phyloP scores from a whole-genome alignment of 2,888 invertebrate species.

The Muschampia plurimacula region DNA sequence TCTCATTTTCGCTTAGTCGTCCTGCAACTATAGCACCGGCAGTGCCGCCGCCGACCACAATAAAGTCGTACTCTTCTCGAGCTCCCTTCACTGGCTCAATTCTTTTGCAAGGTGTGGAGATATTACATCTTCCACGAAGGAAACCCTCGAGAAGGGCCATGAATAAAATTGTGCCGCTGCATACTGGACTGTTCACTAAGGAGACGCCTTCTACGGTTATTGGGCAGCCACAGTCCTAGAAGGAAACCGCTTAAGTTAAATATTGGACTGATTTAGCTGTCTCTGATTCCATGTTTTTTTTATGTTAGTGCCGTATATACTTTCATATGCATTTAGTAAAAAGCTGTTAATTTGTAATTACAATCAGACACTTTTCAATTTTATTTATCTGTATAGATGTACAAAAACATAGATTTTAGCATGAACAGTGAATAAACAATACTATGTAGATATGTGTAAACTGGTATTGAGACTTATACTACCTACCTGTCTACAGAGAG shows the following conservation, averaged over 20 bases:
- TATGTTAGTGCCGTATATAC: too few species aligned
- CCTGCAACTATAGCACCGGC: conserved; percentile 87
- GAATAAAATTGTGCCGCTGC: conserved; percentile 82
- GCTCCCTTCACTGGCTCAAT: conserved; percentile 67
- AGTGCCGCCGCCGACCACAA: conserved; percentile 87
- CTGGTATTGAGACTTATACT: too few species aligned
- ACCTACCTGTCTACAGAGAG: too few species aligned
- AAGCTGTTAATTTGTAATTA: too few species aligned
- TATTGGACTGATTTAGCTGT: not conserved
- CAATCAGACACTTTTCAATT: too few species aligned
- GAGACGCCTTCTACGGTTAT: conserved; percentile 78
- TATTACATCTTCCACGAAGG: conserved; percentile 78
- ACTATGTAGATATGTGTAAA: too few species aligned
- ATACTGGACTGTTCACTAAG: conserved; percentile 81
- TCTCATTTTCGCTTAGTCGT: conserved; percentile 83
- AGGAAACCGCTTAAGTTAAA: not conserved
- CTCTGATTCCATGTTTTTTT: too few species aligned
- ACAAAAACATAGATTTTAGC: too few species aligned
- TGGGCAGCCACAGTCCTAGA: conserved; percentile 75
- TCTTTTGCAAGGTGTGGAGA: conserved; percentile 84
- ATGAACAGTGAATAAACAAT: too few species aligned
- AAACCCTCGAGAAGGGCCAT: conserved; percentile 87
- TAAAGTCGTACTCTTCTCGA: conserved; percentile 85
- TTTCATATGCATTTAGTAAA: too few species aligned
- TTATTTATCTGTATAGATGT: too few species aligned